Conservation (phyloP, 2,888 invertebrate genomes). For the Stomorhina lunata region DNA sequence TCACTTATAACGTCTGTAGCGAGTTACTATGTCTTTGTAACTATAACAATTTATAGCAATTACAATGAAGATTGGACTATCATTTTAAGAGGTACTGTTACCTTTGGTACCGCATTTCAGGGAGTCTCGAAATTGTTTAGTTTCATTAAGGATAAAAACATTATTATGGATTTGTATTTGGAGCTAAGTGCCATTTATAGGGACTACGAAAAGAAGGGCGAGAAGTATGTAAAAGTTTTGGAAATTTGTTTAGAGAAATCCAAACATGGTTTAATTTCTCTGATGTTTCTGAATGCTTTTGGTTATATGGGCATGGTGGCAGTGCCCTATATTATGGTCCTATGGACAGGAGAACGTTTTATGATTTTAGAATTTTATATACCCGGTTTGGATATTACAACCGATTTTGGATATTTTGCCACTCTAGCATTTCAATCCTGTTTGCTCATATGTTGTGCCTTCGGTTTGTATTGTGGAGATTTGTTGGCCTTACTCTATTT, state of each 20-base stretch:
- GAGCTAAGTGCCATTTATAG: slow-evolving; percentile 58
- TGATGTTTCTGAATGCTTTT: background rate
- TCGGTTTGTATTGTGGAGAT: slow-evolving; percentile 70
- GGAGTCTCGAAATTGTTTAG: slow-evolving; percentile 64
- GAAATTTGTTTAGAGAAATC: slow-evolving; percentile 32
- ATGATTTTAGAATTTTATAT: slow-evolving; percentile 69
- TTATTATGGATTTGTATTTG: slow-evolving; percentile 30
- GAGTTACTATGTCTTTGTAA: slow-evolving; percentile 58
- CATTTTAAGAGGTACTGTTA: slow-evolving; percentile 65
- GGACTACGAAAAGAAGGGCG: slow-evolving; percentile 60
- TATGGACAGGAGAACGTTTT: slow-evolving; percentile 39
- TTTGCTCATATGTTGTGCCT: slow-evolving; percentile 56
- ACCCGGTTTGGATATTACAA: slow-evolving; percentile 67
- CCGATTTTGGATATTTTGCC: slow-evolving; percentile 61
- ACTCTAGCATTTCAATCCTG: slow-evolving; percentile 64
- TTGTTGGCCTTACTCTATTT: slow-evolving; percentile 65
- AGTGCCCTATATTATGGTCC: slow-evolving; percentile 36
- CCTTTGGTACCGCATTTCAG: slow-evolving; percentile 68
- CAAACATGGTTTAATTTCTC: background rate
- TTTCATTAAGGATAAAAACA: slow-evolving; percentile 27
- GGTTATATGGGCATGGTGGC: slow-evolving; percentile 4
- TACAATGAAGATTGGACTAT: slow-evolving; percentile 65
- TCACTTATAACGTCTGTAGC: slow-evolving; percentile 40
- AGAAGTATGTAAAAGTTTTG: slow-evolving; percentile 48
- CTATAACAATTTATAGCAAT: slow-evolving; percentile 55